These are phyloP conservation scores for Sibirionetta formosa DNA, from an alignment of 2,797 vertebrate species.

Conservation along the genomic window DNA sequence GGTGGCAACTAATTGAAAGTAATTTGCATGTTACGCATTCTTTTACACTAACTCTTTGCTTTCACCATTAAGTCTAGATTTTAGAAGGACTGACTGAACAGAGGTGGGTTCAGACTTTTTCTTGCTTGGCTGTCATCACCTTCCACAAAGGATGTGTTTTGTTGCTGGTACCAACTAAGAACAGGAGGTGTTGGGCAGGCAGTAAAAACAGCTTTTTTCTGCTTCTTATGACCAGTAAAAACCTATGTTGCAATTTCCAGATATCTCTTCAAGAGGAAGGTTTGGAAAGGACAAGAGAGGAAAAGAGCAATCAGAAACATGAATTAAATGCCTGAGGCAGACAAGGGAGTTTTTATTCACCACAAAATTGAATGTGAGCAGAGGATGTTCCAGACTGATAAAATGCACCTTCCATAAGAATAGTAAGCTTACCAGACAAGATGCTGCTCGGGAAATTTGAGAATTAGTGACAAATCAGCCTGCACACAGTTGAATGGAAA, in stretches of 20 bases:
- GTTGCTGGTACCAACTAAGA: neutral
- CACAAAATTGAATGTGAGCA: neutral
- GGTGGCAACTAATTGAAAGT: neutral
- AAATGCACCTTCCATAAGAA: neutral
- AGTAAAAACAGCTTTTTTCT: neutral
- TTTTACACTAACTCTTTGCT: neutral
- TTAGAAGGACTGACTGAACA: neutral
- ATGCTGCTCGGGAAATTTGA: neutral
- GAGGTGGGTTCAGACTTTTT: neutral
- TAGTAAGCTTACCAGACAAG: neutral
- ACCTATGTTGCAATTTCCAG: neutral
- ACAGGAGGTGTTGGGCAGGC: neutral
- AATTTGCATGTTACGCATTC: neutral
- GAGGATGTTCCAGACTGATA: neutral
- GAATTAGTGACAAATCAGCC: neutral
- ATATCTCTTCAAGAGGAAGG: neutral
- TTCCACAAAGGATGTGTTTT: neutral
- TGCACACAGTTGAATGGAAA: neutral
- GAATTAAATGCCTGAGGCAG: neutral
- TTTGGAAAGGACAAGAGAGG: neutral
- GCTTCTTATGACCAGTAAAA: neutral
- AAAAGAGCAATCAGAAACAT: neutral
- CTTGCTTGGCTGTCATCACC: neutral
- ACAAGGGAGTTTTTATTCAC: neutral
- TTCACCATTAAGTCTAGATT: neutral